A percentile compares a stretch with the other conserved stretches of the same genome.
phyloP scores from a whole-genome alignment of 1,140 invertebrate species.

The Sycophaga agraensis region DNA sequence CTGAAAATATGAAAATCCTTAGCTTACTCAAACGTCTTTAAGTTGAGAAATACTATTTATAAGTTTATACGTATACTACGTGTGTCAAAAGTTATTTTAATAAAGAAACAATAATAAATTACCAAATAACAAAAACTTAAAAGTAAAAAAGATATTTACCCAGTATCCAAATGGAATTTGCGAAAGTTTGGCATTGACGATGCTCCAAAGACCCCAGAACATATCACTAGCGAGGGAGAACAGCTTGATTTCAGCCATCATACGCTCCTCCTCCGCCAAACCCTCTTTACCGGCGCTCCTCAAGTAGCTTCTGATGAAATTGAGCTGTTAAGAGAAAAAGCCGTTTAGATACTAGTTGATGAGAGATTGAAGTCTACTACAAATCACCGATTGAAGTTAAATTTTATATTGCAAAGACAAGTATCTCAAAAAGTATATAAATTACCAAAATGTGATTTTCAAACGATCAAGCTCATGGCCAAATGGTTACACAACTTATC shows the following conservation, averaged over 20 bases:
- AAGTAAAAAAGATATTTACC: too few species aligned
- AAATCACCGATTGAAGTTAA: slow-evolving; percentile 21
- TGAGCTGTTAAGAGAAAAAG: slow-evolving; percentile 56
- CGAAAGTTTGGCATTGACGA: slow-evolving; percentile 84
- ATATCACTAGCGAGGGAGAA: slow-evolving; percentile 89
- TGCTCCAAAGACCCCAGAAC: slow-evolving; percentile 89
- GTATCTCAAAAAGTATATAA: not conserved
- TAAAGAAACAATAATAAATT: too few species aligned
- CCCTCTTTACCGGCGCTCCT: slow-evolving; percentile 54
- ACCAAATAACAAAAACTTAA: too few species aligned
- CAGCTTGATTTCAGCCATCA: slow-evolving; percentile 77
- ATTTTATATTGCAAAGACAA: slow-evolving; percentile 1
- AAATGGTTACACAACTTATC: not conserved
- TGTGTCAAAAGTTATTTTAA: too few species aligned
- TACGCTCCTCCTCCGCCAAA: slow-evolving; percentile 57
- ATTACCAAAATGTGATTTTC: not conserved
- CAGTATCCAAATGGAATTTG: slow-evolving; percentile 93
- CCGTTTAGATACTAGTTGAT: not conserved
- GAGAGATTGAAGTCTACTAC: not conserved
- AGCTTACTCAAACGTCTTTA: too few species aligned
- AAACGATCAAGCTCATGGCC: slow-evolving; percentile 13
- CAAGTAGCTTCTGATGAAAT: slow-evolving; percentile 64
- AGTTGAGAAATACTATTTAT: too few species aligned
- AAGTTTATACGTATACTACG: too few species aligned
- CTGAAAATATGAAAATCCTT: too few species aligned